These are phyloP conservation scores for Calliopsis andreniformis DNA, from an alignment of 1,140 invertebrate genomes.

Conservation along the genomic window DNA sequence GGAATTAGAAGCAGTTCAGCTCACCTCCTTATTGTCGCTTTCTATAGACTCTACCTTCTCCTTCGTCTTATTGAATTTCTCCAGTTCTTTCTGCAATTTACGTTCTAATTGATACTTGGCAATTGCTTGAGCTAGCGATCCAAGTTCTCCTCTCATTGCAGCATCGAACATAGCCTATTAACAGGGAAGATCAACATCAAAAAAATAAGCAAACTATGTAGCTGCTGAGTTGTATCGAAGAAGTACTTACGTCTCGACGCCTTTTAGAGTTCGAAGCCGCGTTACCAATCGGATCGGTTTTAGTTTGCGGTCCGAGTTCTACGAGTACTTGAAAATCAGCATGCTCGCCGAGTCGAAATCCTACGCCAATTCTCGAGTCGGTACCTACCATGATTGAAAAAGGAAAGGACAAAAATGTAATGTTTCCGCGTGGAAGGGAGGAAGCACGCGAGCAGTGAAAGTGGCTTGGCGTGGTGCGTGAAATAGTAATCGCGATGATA, in stretches of 20 bases:
- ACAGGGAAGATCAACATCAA: neutral
- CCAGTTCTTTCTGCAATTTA: conserved; percentile 68
- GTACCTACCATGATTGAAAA: conserved; percentile 83
- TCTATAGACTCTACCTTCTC: neutral
- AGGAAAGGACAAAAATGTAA: neutral
- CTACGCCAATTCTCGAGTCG: conserved; percentile 89
- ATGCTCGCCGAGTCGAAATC: conserved; percentile 89
- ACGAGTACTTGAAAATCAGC: conserved; percentile 90
- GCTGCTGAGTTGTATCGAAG: neutral
- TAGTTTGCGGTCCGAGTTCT: conserved; percentile 88
- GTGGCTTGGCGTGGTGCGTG: conserved; percentile 25
- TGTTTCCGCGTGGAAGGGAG: neutral
- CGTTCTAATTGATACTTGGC: conserved; percentile 74
- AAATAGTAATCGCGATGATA: neutral
- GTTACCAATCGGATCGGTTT: conserved; percentile 84
- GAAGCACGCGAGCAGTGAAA: conserved; percentile 20
- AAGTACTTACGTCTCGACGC: conserved; percentile 62
- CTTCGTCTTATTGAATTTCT: conserved; percentile 48
- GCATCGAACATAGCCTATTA: conserved; percentile 67
- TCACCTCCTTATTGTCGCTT: conserved; percentile 27
- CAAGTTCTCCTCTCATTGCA: conserved; percentile 76
- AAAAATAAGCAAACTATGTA: neutral
- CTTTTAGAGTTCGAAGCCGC: conserved; percentile 63
- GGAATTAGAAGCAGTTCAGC: neutral
- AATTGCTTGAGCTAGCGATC: conserved; percentile 75